Evolutionary conservation across 2,888 invertebrate species (phyloP).

Genomic region (Drepanosiphum platanoidis): DNA sequence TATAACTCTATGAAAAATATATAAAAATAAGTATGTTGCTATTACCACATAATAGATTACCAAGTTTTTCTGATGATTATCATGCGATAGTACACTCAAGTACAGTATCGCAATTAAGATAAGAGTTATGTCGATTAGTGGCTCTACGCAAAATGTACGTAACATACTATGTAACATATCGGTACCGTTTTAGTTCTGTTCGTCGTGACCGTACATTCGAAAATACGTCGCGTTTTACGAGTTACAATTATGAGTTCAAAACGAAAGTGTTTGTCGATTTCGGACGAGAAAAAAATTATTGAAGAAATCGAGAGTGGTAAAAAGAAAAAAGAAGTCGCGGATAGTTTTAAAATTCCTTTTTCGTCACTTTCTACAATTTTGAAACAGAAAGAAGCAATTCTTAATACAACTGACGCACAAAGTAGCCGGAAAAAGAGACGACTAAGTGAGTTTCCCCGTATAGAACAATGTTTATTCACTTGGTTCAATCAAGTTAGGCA

Average conservation of each 20-base stretch:
- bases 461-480: conserved; percentile 15
- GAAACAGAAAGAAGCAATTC: conserved; percentile 1
- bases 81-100: no score
- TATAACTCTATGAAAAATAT: no score
- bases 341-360: background rate
- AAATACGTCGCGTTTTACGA: conserved; percentile 3
- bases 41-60: no score
- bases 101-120: no score
- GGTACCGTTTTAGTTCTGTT: no score
- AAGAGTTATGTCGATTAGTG: no score
- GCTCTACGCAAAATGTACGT: no score
- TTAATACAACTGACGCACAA: background rate
- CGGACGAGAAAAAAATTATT: background rate
- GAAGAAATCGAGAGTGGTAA: background rate
- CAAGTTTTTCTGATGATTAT: no score
- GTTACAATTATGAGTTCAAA: background rate
- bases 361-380: conserved; percentile 10
- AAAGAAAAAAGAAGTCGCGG: background rate
- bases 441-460: conserved; percentile 8
- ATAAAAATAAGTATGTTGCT: no score
- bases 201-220: no score
- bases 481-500: conserved; percentile 9
- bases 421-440: background rate
- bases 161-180: no score
- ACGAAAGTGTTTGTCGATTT: conserved; percentile 20